A percentile compares a stretch with the other conserved stretches of the same genome.
These are phyloP conservation scores for Caerostris darwini DNA, from an alignment of 1,140 invertebrate species.

Conservation along the genomic window DNA sequence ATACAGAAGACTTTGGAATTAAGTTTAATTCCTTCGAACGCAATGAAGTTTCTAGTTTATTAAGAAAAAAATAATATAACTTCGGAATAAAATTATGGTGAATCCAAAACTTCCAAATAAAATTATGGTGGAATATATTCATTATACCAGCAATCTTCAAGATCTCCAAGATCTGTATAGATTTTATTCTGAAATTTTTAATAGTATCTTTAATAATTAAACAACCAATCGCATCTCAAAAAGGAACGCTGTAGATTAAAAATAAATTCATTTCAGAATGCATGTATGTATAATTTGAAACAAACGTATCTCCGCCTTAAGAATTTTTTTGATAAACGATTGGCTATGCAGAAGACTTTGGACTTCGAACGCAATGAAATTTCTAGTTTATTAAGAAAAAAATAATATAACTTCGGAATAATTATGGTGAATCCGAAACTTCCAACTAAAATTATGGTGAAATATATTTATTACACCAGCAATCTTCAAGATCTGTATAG, in stretches of 20 bases:
- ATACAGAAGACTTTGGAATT: constrained; percentile 26
- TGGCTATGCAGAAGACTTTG: constrained; percentile 2
- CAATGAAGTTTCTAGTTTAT: constrained; percentile 42
- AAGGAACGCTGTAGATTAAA: background rate
- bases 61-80: background rate
- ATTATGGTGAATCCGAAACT: constrained; percentile 62
- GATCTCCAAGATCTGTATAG: background rate
- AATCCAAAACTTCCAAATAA: background rate
- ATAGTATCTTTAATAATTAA: constrained; percentile 9
- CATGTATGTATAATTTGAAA: background rate
- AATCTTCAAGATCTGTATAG: background rate
- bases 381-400: constrained; percentile 51
- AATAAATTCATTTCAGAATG: background rate
- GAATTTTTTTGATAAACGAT: constrained; percentile 33
- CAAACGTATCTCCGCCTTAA: background rate
- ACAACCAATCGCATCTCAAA: background rate
- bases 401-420: constrained; percentile 43
- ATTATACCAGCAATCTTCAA: constrained; percentile 46
- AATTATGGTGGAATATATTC: constrained; percentile 44
- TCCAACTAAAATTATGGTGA: too few species aligned
- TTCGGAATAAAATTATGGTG: constrained; percentile 66
- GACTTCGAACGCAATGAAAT: constrained; percentile 31
- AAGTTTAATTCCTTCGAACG: constrained; percentile 63
- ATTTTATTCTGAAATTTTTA: background rate
- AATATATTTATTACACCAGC: constrained; percentile 67